phyloP scores from a whole-genome alignment of 1,140 invertebrate genomes.

The Panagrolaimus sp. region DNA sequence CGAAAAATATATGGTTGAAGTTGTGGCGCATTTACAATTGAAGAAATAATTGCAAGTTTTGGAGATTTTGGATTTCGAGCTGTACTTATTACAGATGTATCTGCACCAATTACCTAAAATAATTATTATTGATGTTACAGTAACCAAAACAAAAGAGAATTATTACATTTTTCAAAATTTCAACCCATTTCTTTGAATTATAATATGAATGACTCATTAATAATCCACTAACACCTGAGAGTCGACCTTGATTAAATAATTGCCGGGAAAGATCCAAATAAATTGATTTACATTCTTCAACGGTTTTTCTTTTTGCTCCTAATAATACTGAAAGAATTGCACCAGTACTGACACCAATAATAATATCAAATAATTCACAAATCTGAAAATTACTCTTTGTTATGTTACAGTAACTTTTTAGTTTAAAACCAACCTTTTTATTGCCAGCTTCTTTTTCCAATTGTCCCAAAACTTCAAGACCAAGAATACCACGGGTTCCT shows the following conservation, averaged over 20 bases:
- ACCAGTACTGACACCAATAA: constrained; percentile 85
- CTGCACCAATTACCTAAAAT: constrained; percentile 33
- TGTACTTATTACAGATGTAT: constrained; percentile 40
- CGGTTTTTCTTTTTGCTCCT: constrained; percentile 50
- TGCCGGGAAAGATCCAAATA: constrained; percentile 53
- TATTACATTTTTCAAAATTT: constrained; percentile 69
- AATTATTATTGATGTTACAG: constrained; percentile 13
- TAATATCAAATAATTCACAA: constrained; percentile 73
- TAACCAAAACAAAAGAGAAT: background rate
- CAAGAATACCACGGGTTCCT: constrained; percentile 66
- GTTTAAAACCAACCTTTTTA: constrained; percentile 54
- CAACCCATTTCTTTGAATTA: constrained; percentile 78
- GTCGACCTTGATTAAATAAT: constrained; percentile 45
- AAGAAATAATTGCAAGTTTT: constrained; percentile 48
- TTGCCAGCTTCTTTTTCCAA: constrained; percentile 59
- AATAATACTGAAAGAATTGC: constrained; percentile 61
- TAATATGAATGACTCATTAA: constrained; percentile 84
- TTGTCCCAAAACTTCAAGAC: constrained; percentile 48
- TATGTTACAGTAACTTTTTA: too few relatives aligned
- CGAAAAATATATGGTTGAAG: constrained; percentile 81
- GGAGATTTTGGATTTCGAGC: constrained; percentile 30
- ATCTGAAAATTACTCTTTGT: constrained; percentile 29
- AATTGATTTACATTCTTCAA: constrained; percentile 42
- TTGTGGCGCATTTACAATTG: constrained; percentile 72
- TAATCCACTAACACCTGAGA: constrained; percentile 73